Base-by-base conservation (phyloP, 2,797 vertebrate genomes). In the Sebastolobus altivelis region DNA sequence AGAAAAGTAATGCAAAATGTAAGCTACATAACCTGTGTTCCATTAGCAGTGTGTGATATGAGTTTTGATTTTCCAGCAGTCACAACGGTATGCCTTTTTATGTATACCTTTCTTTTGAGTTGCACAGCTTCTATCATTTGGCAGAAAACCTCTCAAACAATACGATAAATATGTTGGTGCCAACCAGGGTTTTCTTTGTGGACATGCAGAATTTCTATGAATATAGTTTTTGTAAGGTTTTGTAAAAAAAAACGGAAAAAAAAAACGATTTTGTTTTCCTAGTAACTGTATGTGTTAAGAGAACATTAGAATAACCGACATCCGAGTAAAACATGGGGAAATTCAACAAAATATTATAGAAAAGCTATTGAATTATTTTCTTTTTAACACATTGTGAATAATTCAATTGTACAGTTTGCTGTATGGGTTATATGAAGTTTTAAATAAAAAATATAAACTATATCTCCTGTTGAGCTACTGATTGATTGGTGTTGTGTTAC, bases 331-430 rank as follows among this genome's bases (percentile, higher is more conserved):
- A 91, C 43, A 93, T 90, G 79, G 92, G 93, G 93, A 83, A 83
- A 83, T 80, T 88, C 84, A 87, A 88, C 80, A 65, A 93, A 93
- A 89, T 92, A 89, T 84, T 91, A 90, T 88, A 92, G 86, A 93
- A 90, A 91, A 91, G 90, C 89, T 93, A 93, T 94, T 90, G 92
- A 96, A 97, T 93, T 98, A 97, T 98, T 99, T 98, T 98, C 95
- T 98, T 98, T 98, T 97, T 97, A 97, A 98, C 96, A 98, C 97
- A 98, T 97, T 99, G 97, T 99, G 98, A 99, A 97, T 97, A 98
- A 97, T 97, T 97, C 89, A 97, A 97, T 97, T 99, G 97, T 98
- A 98, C 97, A 99, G 97, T 98, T 98, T 99, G 97, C 97, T 98
- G 97, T 99, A 98, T 97, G 97, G 95, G 97, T 98, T 97, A 97